These are phyloP conservation scores for Aspiorhynchus laticeps DNA, from an alignment of 2,113 vertebrate species.

Conservation along the genomic window DNA sequence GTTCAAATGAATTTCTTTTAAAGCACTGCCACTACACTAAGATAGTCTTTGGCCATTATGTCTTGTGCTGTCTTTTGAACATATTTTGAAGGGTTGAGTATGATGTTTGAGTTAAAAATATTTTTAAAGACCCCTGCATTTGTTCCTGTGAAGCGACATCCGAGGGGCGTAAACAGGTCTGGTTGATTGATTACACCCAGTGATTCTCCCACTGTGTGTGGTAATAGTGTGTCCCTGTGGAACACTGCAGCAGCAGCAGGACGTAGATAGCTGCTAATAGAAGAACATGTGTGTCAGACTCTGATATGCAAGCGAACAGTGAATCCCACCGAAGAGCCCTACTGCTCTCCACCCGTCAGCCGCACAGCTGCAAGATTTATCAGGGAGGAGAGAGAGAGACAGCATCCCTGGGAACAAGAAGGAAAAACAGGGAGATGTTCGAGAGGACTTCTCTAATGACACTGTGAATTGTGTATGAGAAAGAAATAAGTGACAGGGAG, in stretches of 20 bases:
- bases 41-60: no score
- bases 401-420: not conserved
- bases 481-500: not conserved
- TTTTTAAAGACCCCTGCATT: not conserved
- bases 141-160: not conserved
- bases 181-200: conserved; percentile 17
- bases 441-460: not conserved
- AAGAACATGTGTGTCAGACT: not conserved
- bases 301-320: not conserved
- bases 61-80: not conserved
- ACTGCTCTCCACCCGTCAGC: not conserved
- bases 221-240: not conserved
- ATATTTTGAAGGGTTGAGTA: not conserved
- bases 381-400: not conserved
- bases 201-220: conserved; percentile 13
- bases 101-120: not conserved
- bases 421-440: not conserved
- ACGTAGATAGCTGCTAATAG: conserved; percentile 19
- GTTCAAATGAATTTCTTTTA: no score
- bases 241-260: not conserved
- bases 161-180: not conserved
- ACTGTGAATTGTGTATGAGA: not conserved
- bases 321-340: not conserved
- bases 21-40: no score
- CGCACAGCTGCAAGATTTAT: not conserved